Evolutionary conservation across 2,888 invertebrate genomes (phyloP), one percentile per base, ranked within the genome.

Genomic region (Caenorhabditis sp.): DNA sequence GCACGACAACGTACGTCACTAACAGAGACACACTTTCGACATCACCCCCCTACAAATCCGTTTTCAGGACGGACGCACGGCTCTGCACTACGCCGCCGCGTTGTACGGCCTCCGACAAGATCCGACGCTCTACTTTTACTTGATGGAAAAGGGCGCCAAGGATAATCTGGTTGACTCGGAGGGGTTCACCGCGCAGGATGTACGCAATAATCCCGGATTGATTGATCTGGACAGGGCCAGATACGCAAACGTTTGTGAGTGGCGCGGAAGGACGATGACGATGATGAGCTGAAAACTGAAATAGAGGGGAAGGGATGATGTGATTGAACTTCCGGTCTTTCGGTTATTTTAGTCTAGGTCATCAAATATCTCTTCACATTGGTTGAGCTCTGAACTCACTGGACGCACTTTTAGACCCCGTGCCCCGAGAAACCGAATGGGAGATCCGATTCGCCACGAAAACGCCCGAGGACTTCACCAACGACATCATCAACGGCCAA

Each of bases 71-170:
- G 86, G 86, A 9, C 78, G 88, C 26, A 82, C 86, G 0, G 83
- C 87, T 20, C 79, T 85, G 7, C 88, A 88, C 74, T 88, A 88
- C 74, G 88, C 88, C 4, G 86, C 88, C 13, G 79, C 83, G 4
- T 81, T 87, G 52, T 81, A 81, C 24, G 84, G 84, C 2, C 41
- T 74, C 20, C 41, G 43, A 24, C 72, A 71, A 11, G 75, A 81
- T 48, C 78, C 73, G 1, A 72, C 71, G 6, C 24, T 83, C 17
- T 83, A 74, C 45, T 80, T 58, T 37, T 32, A 63, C 4, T 52
- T 83, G 35, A 43, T 58, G 35, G 74, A 80, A 43, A 73, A 56
- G 11, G 81, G 83, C n/a, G 77, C 76, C 8, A 68, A 63, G 35
- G 81, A 80, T 55, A 71, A 50, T 59, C 55, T 74, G 20, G 20